A percentile compares a stretch with the other conserved stretches of the same genome.
Conservation (phyloP, 2,797 vertebrate species). For the Urocyon cinereoargenteus region DNA sequence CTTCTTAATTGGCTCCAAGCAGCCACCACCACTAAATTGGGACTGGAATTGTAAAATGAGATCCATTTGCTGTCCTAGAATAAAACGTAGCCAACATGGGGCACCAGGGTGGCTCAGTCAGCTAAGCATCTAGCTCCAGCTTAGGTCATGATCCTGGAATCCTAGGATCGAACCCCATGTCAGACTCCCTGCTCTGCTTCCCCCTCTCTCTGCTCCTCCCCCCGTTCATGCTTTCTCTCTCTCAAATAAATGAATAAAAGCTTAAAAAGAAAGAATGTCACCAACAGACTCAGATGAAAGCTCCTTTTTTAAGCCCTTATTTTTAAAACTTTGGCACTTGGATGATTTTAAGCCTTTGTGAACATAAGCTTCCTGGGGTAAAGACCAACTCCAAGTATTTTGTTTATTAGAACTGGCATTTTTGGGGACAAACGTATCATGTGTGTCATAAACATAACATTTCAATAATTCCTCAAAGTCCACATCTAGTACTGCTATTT, state of each 20-base stretch:
- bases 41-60: constrained; percentile 8
- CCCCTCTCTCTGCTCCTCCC: too few relatives aligned
- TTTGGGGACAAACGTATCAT: not conserved
- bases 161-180: too few relatives aligned
- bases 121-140: too few relatives aligned
- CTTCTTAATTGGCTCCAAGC: not conserved
- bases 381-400: constrained; percentile 46
- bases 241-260: too few relatives aligned
- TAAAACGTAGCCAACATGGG: not conserved
- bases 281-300: not conserved
- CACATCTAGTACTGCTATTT: not conserved
- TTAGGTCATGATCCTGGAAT: too few relatives aligned
- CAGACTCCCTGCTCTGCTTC: too few relatives aligned
- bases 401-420: not conserved
- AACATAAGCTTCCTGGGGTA: not conserved
- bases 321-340: constrained; percentile 31
- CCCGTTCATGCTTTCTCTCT: too few relatives aligned
- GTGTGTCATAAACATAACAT: not conserved
- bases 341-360: constrained; percentile 1
- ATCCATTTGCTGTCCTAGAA: constrained; percentile 10
- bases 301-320: not conserved
- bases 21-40: not conserved
- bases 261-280: too few relatives aligned
- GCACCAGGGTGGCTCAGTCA: too few relatives aligned
- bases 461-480: not conserved